Evolutionary conservation across 2,113 vertebrate genomes (phyloP), one percentile per base, ranked within the genome.

Genomic region (Tragelaphus imberbis): DNA sequence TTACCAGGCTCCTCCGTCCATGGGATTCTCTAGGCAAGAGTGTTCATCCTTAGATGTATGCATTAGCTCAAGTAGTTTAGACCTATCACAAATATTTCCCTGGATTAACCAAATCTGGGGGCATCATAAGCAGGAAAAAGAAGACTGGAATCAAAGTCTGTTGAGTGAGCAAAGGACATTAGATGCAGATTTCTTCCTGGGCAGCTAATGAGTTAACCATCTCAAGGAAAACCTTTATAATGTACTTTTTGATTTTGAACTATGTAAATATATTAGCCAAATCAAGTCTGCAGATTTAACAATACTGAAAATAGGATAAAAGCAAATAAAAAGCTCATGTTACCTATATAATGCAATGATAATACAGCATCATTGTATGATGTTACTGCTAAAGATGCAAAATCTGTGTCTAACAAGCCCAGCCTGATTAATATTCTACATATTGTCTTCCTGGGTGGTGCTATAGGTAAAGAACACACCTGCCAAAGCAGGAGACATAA

Each of bases 391-490:
- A 11, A 84, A 86, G 4, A 56, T 55, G 16, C 5, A 77, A 93
- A 33, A 77, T 13, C 36, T 61, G 13, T 25, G 33, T 13, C 5
- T 58, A 75, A 88, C 11, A 79, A 44, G 17, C 2, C 5, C 27
- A 80, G 49, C 13, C 4, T 49, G 19, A 86, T 23, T 19, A 30
- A 71, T 28, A 65, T 28, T 92, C 58, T 28, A 44, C 23, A 77
- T 27, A 77, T 27, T 71, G n/a, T 1, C n/a, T 71, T 71, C 9
- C 65, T 0, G 0, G n/a, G n/a, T 40, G n/a, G 68, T 0, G 0
- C n/a, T 71, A 23, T 40, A 40, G n/a, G 68, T 71, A 71, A 71
- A 71, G 19, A 71, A 40, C 5, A 40, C 19, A 12, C 5, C n/a
- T 71, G 19, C 19, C 68, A 40, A 71, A 40, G n/a, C 10, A 71